Conservation (phyloP, 2,113 vertebrate species). For the Tor tambroides region DNA sequence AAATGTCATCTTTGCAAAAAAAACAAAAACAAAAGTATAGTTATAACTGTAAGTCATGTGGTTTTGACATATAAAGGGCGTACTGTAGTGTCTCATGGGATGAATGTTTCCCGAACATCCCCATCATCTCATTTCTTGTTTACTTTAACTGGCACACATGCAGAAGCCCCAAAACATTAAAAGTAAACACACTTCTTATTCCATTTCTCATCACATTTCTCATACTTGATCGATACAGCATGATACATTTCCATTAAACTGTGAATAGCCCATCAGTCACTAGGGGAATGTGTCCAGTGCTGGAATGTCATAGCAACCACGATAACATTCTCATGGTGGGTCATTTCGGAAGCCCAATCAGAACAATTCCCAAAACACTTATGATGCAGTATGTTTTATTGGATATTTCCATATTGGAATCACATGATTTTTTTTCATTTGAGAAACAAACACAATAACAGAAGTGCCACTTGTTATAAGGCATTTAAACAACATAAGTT, state of each 20-base stretch:
- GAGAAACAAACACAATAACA: conserved; percentile 22
- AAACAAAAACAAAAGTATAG: neutral
- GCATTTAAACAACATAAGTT: conserved; percentile 25
- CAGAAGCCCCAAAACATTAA: neutral
- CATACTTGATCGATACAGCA: conserved; percentile 31
- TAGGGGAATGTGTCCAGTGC: neutral
- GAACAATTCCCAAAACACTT: neutral
- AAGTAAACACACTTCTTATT: neutral
- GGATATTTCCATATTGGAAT: neutral
- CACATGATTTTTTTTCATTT: neutral
- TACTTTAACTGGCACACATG: neutral
- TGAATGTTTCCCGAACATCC: neutral
- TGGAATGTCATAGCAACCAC: conserved; percentile 27
- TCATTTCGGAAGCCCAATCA: neutral
- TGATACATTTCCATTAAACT: conserved; percentile 20
- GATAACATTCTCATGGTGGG: neutral
- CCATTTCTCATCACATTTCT: conserved; percentile 7
- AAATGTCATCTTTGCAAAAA: neutral
- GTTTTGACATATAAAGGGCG: neutral
- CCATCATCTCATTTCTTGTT: neutral
- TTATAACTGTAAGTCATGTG: neutral
- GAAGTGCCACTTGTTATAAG: conserved; percentile 33
- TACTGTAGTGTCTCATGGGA: neutral
- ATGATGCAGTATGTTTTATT: neutral
- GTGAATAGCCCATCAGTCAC: neutral